Percentiles rank a stretch among this genome's conserved stretches.
Conservation (phyloP, 2,888 invertebrate species). For the Cheilosia urbana region DNA sequence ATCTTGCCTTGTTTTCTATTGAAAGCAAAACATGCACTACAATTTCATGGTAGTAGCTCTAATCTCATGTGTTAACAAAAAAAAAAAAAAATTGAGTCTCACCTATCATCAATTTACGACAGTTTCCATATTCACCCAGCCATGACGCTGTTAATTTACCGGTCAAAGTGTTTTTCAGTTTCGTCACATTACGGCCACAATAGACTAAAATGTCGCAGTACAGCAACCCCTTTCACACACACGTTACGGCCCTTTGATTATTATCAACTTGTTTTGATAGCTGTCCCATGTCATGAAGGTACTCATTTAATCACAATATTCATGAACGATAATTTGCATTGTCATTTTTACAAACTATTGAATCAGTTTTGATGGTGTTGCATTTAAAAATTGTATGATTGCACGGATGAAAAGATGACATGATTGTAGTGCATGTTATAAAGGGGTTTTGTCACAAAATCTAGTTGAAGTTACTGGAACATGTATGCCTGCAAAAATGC, state of each 20-base stretch:
- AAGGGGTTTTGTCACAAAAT: not conserved
- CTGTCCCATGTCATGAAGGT: not conserved
- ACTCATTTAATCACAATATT: not conserved
- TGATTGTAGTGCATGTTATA: conserved; percentile 8
- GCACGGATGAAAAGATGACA: not conserved
- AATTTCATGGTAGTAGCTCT: too few relatives aligned
- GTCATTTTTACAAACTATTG: not conserved
- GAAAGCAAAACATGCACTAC: too few relatives aligned
- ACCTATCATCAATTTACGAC: conserved; percentile 7
- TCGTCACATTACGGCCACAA: too few relatives aligned
- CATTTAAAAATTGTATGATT: conserved; percentile 20
- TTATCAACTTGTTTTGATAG: too few relatives aligned
- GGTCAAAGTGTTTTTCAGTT: not conserved
- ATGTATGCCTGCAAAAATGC: too few relatives aligned
- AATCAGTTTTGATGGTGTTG: conserved; percentile 1
- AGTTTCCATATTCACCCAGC: conserved; percentile 19
- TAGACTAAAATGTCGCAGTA: too few relatives aligned
- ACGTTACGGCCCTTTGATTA: too few relatives aligned
- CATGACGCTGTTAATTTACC: not conserved
- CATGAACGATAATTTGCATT: not conserved
- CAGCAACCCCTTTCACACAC: too few relatives aligned
- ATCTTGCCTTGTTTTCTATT: too few relatives aligned
- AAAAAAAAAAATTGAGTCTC: too few relatives aligned
- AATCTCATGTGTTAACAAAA: too few relatives aligned
- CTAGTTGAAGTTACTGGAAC: too few relatives aligned